Conservation (phyloP, 64 coral and sea anemone species). For the Catalaphyllia jardinei region DNA sequence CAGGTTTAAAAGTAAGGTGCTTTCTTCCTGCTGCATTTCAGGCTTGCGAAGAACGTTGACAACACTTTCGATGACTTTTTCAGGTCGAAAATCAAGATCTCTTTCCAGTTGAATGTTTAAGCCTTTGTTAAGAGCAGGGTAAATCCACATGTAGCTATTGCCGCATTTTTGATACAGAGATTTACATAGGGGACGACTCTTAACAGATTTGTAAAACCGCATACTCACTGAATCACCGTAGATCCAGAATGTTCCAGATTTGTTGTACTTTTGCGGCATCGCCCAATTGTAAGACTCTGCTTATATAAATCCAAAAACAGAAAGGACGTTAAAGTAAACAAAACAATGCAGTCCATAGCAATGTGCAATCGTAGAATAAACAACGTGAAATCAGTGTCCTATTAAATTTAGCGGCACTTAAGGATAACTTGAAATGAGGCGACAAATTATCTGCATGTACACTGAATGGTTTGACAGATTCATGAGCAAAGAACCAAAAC, state of each 20-base stretch:
- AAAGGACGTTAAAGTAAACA: too few relatives aligned
- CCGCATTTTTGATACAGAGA: conserved; percentile 15
- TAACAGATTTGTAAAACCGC: neutral
- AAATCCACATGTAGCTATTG: conserved; percentile 59
- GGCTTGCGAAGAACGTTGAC: conserved; percentile 6
- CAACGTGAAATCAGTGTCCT: too few relatives aligned
- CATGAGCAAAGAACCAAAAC: too few relatives aligned
- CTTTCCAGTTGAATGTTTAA: conserved; percentile 9
- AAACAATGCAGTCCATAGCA: too few relatives aligned
- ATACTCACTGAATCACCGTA: conserved; percentile 52
- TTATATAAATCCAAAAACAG: neutral
- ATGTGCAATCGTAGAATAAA: too few relatives aligned
- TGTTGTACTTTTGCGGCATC: neutral
- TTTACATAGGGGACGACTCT: conserved; percentile 18
- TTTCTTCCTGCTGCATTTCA: conserved; percentile 31
- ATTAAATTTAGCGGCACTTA: neutral
- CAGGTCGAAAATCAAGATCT: conserved; percentile 56
- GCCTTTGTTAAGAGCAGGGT: neutral
- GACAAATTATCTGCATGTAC: too few relatives aligned
- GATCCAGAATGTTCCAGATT: conserved; percentile 41
- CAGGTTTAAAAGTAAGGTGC: conserved; percentile 60
- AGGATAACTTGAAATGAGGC: neutral
- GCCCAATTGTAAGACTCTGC: neutral
- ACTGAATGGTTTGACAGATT: too few relatives aligned
- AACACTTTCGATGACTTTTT: conserved; percentile 33